A percentile compares a stretch with the other conserved stretches of the same genome.
Evolutionary conservation across 2,797 vertebrate genomes (phyloP).

Genomic region (Smutsia temminckii): DNA sequence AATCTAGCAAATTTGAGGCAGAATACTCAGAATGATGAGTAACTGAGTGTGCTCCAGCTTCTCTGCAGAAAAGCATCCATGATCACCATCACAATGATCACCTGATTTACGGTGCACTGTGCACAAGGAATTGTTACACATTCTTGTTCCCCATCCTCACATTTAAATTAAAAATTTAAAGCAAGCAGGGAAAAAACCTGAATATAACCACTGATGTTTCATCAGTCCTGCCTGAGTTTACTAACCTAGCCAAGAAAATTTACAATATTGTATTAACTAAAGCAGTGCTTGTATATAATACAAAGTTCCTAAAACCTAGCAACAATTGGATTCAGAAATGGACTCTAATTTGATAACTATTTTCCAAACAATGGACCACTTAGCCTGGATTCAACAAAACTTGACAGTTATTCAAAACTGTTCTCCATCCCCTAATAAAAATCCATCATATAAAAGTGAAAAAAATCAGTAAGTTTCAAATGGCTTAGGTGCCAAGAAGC

Average conservation of each 20-base stretch:
- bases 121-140: not conserved
- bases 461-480: conserved; percentile 10
- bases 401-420: not conserved
- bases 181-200: not conserved
- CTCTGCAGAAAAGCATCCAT: not conserved
- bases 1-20: not conserved
- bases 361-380: conserved; percentile 43
- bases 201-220: not conserved
- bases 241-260: not conserved
- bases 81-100: not conserved
- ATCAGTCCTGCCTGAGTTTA: not conserved
- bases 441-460: not conserved
- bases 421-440: not conserved
- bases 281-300: not conserved
- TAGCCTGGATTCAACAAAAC: not conserved
- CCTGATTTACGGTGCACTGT: not conserved
- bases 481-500: conserved; percentile 27
- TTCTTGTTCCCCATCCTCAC: not conserved
- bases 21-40: not conserved
- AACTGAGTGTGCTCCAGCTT: not conserved
- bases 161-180: conserved; percentile 42
- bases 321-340: not conserved
- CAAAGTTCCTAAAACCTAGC: not conserved
- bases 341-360: not conserved
- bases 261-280: not conserved